Evolutionary conservation across 2,113 vertebrate genomes (phyloP).

Genomic region (Saimiri boliviensis): DNA sequence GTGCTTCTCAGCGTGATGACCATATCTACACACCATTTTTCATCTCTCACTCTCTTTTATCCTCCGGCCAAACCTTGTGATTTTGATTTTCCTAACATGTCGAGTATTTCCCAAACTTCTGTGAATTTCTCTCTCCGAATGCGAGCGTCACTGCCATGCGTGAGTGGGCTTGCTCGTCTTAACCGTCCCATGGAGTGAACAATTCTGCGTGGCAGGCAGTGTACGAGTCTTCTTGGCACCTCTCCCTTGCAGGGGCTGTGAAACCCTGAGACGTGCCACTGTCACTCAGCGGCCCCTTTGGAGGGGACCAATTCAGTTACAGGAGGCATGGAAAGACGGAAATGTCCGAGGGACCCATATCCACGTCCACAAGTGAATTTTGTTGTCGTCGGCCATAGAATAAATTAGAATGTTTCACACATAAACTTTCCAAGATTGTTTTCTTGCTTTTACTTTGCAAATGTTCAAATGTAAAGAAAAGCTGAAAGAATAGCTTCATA

Average conservation of each 20-base stretch:
- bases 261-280: too few relatives aligned
- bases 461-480: not conserved
- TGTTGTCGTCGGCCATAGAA: not conserved
- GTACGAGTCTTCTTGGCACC: too few relatives aligned
- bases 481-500: not conserved
- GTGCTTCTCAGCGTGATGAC: not conserved
- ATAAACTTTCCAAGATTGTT: not conserved
- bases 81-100: not conserved
- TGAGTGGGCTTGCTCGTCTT: too few relatives aligned
- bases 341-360: not conserved
- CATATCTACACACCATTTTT: not conserved
- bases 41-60: not conserved
- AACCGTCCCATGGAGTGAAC: too few relatives aligned
- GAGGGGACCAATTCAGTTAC: too few relatives aligned
- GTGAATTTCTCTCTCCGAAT: not conserved
- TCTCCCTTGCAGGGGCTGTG: not conserved
- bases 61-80: not conserved
- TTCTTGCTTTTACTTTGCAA: not conserved
- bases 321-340: not conserved
- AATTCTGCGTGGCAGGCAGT: not conserved
- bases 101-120: not conserved
- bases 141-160: rapidly evolving
- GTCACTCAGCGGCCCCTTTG: not conserved
- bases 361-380: not conserved
- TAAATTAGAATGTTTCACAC: not conserved